Base-by-base conservation (phyloP, 2,113 vertebrate species). In the Pipa parva region DNA sequence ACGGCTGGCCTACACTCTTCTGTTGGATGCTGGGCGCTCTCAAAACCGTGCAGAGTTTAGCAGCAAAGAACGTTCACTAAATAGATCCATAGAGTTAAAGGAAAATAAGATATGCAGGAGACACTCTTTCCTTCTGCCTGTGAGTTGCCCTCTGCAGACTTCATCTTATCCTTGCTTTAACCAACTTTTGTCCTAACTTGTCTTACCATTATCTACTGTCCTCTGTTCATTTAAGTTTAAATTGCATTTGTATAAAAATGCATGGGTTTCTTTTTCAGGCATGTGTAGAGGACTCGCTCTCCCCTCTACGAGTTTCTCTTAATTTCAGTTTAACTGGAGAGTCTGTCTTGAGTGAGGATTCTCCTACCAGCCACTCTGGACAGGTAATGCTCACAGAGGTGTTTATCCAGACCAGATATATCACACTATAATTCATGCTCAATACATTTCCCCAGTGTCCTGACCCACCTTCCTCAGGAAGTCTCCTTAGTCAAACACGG, bases 241-340 rank as follows among this genome's bases (percentile, higher is more conserved):
- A 5, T 31, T 31, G 29, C 5, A 31, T 10, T 10, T 10, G 29
- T 31, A 31, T 10, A 31, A 5, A 5, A 31, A 31, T 6, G 5
- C 5, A 5, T 31, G 10, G 5, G 5, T 31, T 10, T 42, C 6
- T 42, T 42, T 42, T 42, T 6, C 21, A 61, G 66, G 66, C 52
- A 12, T 70, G 66, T 51, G 66, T 70, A 26, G 66, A 70, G 2
- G 65, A 69, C 12, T 54, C 57, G 8, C 26, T 70, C 1, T 54
- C 57, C 5, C 48, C 66, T 24, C 48, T 70, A 10, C n/a, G 33
- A 13, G 25, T 51, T 12, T 11, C 18, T 18, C 48, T 70, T 1
- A 61, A 46, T 31, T 70, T 54, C 37, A 54, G 33, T 10, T 12
- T 70, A 3, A 22, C 11, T 45, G 66, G 66, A 22, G 17, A 28